These are phyloP conservation scores for Pygoscelis adeliae DNA, from an alignment of 2,113 vertebrate species.

Conservation along the genomic window DNA sequence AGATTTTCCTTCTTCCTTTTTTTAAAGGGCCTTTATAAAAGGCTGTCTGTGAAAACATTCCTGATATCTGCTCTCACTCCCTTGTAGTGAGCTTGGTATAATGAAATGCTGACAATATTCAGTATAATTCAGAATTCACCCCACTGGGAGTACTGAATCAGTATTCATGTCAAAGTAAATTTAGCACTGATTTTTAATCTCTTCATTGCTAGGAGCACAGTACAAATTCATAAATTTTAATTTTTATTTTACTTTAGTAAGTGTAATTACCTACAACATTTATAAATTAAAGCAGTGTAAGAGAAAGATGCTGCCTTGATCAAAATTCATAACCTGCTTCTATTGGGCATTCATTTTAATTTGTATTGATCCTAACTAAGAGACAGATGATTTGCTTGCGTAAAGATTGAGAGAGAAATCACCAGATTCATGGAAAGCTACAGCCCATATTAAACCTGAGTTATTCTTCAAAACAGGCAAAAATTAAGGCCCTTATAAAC, in stretches of 20 bases:
- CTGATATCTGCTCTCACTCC: background rate
- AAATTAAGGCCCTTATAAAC: background rate
- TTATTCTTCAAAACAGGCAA: background rate
- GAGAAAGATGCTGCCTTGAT: slow-evolving; percentile 30
- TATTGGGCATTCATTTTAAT: slow-evolving; percentile 20
- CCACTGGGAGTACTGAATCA: slow-evolving; percentile 23
- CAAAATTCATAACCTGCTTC: slow-evolving; percentile 43
- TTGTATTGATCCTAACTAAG: slow-evolving; percentile 11
- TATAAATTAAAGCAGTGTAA: slow-evolving; percentile 31
- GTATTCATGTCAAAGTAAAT: slow-evolving; percentile 54
- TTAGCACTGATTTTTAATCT: slow-evolving; percentile 59
- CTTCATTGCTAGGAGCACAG: slow-evolving; percentile 38
- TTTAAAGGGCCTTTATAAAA: background rate
- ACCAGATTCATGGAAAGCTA: background rate
- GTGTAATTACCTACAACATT: slow-evolving; percentile 57
- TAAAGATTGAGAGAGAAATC: background rate
- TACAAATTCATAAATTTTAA: slow-evolving; percentile 62
- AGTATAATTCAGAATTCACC: slow-evolving; percentile 24
- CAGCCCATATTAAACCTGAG: background rate
- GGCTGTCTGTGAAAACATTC: background rate
- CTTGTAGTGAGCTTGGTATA: background rate
- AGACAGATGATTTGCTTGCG: background rate
- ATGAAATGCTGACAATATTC: slow-evolving; percentile 21
- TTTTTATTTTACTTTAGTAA: slow-evolving; percentile 66
- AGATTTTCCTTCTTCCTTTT: background rate